These are phyloP conservation scores for Himalopsyche kuldschensis DNA, from an alignment of 2,888 invertebrate species.

Conservation along the genomic window DNA sequence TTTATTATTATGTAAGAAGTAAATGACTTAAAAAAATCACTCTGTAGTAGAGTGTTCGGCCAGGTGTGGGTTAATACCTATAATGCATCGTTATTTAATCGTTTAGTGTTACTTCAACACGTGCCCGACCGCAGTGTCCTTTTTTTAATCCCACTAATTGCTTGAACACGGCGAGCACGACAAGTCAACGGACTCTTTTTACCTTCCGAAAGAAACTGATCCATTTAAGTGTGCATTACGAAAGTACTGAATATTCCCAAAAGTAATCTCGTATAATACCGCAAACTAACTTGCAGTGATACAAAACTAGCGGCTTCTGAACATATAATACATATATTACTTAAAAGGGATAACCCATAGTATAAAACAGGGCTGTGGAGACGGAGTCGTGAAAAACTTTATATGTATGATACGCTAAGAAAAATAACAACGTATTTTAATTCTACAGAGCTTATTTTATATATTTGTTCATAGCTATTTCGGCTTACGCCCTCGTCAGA, in stretches of 20 bases:
- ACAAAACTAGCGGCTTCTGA: neutral
- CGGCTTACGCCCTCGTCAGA: too few relatives aligned
- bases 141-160: constrained; percentile 4
- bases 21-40: too few relatives aligned
- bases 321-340: too few relatives aligned
- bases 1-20: too few relatives aligned
- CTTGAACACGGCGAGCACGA: neutral
- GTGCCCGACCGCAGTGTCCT: neutral
- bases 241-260: constrained; percentile 26
- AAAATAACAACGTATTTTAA: too few relatives aligned
- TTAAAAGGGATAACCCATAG: too few relatives aligned
- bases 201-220: neutral
- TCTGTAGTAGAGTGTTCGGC: too few relatives aligned
- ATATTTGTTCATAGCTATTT: too few relatives aligned
- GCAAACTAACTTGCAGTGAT: neutral
- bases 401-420: too few relatives aligned
- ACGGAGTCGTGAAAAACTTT: too few relatives aligned
- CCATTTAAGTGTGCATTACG: neutral
- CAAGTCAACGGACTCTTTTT: neutral
- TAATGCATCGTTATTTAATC: neutral
- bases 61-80: neutral
- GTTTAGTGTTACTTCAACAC: neutral
- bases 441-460: too few relatives aligned
- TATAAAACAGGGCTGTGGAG: too few relatives aligned
- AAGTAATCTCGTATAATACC: constrained; percentile 26